A percentile compares a stretch with the other conserved stretches of the same genome.
Conservation (phyloP, 23 tunicate species). For the Diplosoma virens region DNA sequence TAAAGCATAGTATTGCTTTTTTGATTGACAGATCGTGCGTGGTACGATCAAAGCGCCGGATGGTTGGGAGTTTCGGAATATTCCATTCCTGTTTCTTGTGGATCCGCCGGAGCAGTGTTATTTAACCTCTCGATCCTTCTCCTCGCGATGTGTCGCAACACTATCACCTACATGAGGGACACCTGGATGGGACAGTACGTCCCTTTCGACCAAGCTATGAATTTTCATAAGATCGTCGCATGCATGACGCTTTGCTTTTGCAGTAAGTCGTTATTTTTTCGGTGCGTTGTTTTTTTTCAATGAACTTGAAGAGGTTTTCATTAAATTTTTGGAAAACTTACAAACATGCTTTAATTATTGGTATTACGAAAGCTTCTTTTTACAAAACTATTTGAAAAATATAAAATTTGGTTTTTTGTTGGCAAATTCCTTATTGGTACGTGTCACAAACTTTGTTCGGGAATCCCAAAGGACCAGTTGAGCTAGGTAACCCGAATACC, state of each 20-base stretch:
- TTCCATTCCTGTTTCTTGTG: slow-evolving; percentile 63
- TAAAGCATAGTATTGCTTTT: not conserved
- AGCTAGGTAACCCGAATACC: no score
- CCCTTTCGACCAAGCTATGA: slow-evolving; percentile 73
- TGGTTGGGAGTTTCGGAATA: slow-evolving; percentile 44
- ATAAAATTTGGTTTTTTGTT: no score
- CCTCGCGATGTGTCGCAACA: slow-evolving; percentile 79
- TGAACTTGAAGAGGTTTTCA: no score
- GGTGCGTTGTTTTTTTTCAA: not conserved
- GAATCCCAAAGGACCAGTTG: no score
- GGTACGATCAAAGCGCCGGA: slow-evolving; percentile 37
- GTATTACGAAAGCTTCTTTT: no score
- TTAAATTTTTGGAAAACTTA: no score
- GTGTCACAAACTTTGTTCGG: no score
- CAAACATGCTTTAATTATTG: no score
- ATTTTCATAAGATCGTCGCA: slow-evolving; percentile 52
- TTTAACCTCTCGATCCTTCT: slow-evolving; percentile 68
- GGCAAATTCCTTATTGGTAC: no score
- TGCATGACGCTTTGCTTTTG: slow-evolving; percentile 68
- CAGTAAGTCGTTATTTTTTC: slow-evolving; percentile 26
- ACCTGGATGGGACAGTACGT: slow-evolving; percentile 58
- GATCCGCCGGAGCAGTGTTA: slow-evolving; percentile 68
- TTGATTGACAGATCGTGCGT: slow-evolving; percentile 18
- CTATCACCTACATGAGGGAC: slow-evolving; percentile 64
- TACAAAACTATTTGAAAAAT: no score